Conservation (phyloP, 92 coral and sea anemone genomes). For the Scolanthus callimorphus region DNA sequence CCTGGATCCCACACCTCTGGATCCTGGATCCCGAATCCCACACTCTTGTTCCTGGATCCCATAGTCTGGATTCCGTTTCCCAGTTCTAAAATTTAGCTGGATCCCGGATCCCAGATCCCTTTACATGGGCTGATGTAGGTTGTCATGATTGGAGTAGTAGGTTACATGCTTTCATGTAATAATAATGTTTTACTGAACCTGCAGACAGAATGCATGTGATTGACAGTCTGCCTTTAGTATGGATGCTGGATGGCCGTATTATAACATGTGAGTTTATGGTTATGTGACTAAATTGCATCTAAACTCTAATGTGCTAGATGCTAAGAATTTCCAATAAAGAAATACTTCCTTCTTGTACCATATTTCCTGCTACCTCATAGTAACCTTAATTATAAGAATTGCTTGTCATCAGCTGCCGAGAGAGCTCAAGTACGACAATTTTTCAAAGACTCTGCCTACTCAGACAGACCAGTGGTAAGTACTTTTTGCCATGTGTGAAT, state of each 20-base stretch:
- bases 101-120: too few species aligned
- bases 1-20: too few species aligned
- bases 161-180: too few species aligned
- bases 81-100: too few species aligned
- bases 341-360: neutral
- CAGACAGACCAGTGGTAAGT: slow-evolving; percentile 96
- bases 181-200: neutral
- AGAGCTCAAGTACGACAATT: slow-evolving; percentile 89
- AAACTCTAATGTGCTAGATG: too few species aligned
- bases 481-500: neutral
- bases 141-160: too few species aligned
- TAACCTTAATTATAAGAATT: neutral
- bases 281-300: too few species aligned
- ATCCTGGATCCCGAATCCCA: too few species aligned
- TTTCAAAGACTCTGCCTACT: slow-evolving; percentile 78
- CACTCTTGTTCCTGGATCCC: too few species aligned
- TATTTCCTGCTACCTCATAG: neutral
- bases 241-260: slow-evolving; percentile 96
- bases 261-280: slow-evolving; percentile 85
- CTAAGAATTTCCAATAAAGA: too few species aligned
- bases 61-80: too few species aligned
- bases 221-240: slow-evolving; percentile 81
- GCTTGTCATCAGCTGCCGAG: slow-evolving; percentile 88
- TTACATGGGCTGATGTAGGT: too few species aligned
- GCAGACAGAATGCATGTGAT: slow-evolving; percentile 94